Evolutionary conservation across 2,797 vertebrate genomes (phyloP).

Genomic region (Crotalus adamanteus): DNA sequence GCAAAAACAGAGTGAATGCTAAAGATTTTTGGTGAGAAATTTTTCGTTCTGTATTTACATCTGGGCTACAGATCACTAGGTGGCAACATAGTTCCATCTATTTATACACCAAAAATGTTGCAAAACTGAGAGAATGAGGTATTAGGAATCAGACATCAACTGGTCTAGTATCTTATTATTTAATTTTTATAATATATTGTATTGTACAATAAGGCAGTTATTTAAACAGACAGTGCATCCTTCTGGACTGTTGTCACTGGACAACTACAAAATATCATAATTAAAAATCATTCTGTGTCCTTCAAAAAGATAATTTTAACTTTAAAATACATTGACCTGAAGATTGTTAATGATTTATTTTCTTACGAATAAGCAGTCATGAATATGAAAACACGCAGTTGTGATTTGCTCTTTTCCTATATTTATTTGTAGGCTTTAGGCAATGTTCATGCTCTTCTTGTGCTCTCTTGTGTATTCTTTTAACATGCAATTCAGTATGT

Average conservation of each 20-base stretch:
- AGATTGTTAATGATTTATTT: neutral
- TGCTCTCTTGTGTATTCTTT: neutral
- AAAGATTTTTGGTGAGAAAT: neutral
- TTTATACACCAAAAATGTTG: neutral
- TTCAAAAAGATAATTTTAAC: neutral
- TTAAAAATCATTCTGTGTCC: neutral
- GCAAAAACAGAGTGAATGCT: neutral
- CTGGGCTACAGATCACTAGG: constrained; percentile 34
- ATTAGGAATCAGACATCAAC: neutral
- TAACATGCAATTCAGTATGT: neutral
- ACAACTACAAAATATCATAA: neutral
- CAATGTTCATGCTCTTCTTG: neutral
- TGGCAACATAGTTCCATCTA: constrained; percentile 42
- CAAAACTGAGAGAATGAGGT: neutral
- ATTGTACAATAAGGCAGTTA: neutral
- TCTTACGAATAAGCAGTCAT: neutral
- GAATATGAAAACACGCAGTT: neutral
- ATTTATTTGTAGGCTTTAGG: neutral
- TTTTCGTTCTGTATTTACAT: neutral
- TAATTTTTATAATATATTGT: neutral
- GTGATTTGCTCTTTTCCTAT: neutral
- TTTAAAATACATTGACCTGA: no score
- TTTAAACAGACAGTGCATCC: neutral
- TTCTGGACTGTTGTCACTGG: neutral
- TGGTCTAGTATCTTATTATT: neutral